A percentile compares a stretch with the other conserved stretches of the same genome.
These are phyloP conservation scores for Parthenolecanium corni DNA, from an alignment of 2,888 invertebrate genomes.

Conservation along the genomic window DNA sequence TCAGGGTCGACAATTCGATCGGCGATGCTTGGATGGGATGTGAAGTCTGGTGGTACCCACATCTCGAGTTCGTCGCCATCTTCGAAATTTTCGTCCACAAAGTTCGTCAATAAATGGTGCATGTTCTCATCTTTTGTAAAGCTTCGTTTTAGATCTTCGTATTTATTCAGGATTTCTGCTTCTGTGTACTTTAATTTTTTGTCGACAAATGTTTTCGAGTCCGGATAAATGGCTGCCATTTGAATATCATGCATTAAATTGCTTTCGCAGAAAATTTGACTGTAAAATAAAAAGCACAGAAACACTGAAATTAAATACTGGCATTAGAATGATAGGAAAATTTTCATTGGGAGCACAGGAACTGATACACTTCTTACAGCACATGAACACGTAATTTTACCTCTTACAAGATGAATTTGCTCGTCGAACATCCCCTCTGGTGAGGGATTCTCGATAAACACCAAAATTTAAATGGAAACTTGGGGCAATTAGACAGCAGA, in stretches of 20 bases:
- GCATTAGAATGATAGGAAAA: background rate
- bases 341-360: no score
- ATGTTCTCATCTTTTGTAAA: slow-evolving; percentile 15
- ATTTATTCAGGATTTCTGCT: slow-evolving; percentile 32
- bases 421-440: no score
- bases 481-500: no score
- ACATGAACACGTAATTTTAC: no score
- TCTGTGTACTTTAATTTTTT: slow-evolving; percentile 45
- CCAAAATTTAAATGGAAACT: no score
- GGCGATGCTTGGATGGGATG: slow-evolving; percentile 39
- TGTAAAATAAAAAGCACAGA: slow-evolving; percentile 35
- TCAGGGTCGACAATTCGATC: slow-evolving; percentile 39
- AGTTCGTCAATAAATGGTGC: slow-evolving; percentile 29
- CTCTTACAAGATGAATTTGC: no score
- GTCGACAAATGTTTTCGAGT: slow-evolving; percentile 77
- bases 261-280: slow-evolving; percentile 63
- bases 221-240: slow-evolving; percentile 51
- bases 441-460: no score
- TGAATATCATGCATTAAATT: slow-evolving; percentile 60
- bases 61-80: slow-evolving; percentile 34
- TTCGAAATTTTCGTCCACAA: slow-evolving; percentile 34
- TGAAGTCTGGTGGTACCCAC: slow-evolving; percentile 37
- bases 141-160: slow-evolving; percentile 30
- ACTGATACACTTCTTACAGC: no score
- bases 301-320: background rate